Base-by-base conservation (phyloP, 1,140 invertebrate species). In the Scaptomyza montana region DNA sequence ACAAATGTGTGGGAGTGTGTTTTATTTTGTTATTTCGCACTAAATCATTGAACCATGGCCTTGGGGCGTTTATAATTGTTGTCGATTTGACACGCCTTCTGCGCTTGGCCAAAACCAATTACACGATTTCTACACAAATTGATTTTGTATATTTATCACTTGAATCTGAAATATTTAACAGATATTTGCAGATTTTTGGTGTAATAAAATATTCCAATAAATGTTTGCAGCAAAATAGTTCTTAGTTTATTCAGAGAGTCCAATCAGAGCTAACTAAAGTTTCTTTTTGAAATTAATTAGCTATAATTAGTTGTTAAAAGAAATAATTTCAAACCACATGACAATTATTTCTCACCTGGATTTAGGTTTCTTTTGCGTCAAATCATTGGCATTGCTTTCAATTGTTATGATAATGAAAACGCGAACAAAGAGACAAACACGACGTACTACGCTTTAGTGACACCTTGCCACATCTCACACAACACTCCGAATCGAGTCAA, bases 51-150 rank as follows among this genome's bases (percentile, higher is more conserved):
- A 55, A 55, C 68, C 43, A 39, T 78, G 60, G 66, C 70, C 74
- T 46, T 46, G 39, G 74, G 81, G 81, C 66, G 82, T 81, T 63
- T 74, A 59, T 87, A 86, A 86, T 87, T 87, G 78, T 78, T 87
- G 66, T 80, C 66, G 66, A 63, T 67, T 74, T 45, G 67, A 49
- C 73, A 84, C 81, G 77, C 80, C 80, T 46, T 16, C 49, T 33
- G 30, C 30, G 30, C 19, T 47, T 33, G 13, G 28, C 72, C 53
- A 64, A 70, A 82, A 81, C 78, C 80, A 85, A 74, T 85, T 72
- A 69, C 76, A 39, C 59, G 64, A 49, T 33, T 72, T 46, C 25
- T 25, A 51, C 51, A 25, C 43, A 72, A 75, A 71, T 87, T 62
- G 50, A 81, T 56, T 63, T 65, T 66, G 53, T 65, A 39, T 59